Percentiles rank a stretch among this genome's conserved stretches.
Conservation (phyloP, 2,888 invertebrate species). For the Hecatera dysodea region DNA sequence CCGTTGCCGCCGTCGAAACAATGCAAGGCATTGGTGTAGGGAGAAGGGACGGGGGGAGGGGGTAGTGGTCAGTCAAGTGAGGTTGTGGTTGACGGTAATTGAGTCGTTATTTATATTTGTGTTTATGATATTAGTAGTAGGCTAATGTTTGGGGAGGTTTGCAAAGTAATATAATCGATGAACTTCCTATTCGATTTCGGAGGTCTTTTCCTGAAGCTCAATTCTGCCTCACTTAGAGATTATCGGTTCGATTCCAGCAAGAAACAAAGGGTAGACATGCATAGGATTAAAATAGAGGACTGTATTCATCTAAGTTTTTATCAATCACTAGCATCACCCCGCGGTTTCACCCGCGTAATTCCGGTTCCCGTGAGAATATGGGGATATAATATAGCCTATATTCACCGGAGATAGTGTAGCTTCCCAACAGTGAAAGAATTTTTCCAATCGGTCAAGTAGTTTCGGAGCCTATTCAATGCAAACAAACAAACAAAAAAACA, state of each 20-base stretch:
- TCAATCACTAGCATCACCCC: no score
- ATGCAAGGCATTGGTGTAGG: slow-evolving; percentile 36
- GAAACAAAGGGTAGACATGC: neutral
- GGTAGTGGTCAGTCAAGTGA: slow-evolving; percentile 31
- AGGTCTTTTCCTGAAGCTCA: neutral
- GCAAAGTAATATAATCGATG: neutral
- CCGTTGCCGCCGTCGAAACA: slow-evolving; percentile 40
- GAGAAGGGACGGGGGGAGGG: slow-evolving; percentile 40
- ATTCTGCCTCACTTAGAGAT: neutral
- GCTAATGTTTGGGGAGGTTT: neutral
- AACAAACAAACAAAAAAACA: no score
- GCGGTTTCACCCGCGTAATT: no score
- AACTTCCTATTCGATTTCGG: neutral
- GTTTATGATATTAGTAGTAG: neutral
- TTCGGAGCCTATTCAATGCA: no score
- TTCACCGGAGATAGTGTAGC: no score
- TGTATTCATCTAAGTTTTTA: no score
- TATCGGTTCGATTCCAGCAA: neutral
- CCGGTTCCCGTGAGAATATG: no score
- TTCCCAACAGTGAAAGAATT: no score
- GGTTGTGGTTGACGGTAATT: slow-evolving; percentile 3
- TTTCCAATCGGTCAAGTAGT: no score
- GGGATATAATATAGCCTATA: no score
- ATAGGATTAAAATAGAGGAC: no score
- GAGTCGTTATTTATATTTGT: slow-evolving; percentile 37